Base-by-base conservation (phyloP, 1,140 invertebrate genomes). In the Nasonia giraulti region DNA sequence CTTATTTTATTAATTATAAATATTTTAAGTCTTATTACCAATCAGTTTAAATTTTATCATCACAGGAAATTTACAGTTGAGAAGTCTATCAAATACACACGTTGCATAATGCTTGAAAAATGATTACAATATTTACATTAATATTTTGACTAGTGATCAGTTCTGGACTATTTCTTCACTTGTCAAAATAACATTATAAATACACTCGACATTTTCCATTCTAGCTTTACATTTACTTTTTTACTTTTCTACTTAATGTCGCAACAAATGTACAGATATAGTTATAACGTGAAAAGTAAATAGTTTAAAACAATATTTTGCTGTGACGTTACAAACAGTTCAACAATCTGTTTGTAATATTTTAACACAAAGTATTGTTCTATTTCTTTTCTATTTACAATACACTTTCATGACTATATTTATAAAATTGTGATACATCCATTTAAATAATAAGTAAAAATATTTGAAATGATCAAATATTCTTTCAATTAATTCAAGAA, bases 91-190 rank as follows among this genome's bases (percentile, higher is more conserved):
- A 14, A 69, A 79, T 84, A 40, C 79, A 84, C 77, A 79, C 2
- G 37, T 69, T 84, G 83, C 23, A 68, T 73, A 87, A 69, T 86
- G 82, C 27, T 84, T 69, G 47, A 85, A 87, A 76, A 87, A 85
- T 83, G 23, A 84, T 80, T 84, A 83, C 68, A 85, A 86, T 79
- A 87, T 89, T 86, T 82, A 85, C 80, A 85, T 75, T 80, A 76
- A 76, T 85, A 82, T 82, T 82, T 78, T 82, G 80, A 78, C 84
- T 82, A 82, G 74, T 40, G 55, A 85, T 69, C 68, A 80, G 73
- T 84, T 84, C 40, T 66, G 44, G 50, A 81, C 33, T 75, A 73
- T 55, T 40, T 69, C 27, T 11, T 84, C 83, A 85, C 68, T 69
- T 76, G 83, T 85, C 83, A 85, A 85, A 85, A 85, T 85, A 85